Conservation (phyloP, 1,140 invertebrate species). For the Drosophila varians region DNA sequence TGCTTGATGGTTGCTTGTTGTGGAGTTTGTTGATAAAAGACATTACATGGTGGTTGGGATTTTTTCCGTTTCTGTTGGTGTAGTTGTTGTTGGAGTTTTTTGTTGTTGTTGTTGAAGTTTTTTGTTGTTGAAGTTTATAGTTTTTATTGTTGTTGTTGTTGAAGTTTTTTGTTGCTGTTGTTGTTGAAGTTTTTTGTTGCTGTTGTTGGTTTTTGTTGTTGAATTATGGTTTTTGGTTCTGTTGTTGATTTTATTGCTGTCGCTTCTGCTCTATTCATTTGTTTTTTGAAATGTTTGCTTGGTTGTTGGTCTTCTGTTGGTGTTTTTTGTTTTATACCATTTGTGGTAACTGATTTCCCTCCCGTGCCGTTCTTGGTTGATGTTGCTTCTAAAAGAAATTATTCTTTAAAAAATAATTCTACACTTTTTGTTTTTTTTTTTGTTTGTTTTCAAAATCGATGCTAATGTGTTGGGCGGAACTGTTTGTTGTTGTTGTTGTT, state of each 20-base stretch:
- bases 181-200: slow-evolving; percentile 10
- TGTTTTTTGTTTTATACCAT: slow-evolving; percentile 15
- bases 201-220: slow-evolving; percentile 11
- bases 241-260: slow-evolving; percentile 6
- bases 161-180: slow-evolving; percentile 8
- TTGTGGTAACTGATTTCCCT: slow-evolving; percentile 14
- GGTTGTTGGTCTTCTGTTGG: neutral
- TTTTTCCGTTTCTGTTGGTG: neutral
- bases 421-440: slow-evolving; percentile 23
- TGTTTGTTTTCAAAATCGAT: slow-evolving; percentile 79
- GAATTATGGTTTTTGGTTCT: slow-evolving; percentile 4
- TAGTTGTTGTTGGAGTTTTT: neutral
- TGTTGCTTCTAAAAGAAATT: slow-evolving; percentile 44
- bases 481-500: slow-evolving; percentile 54
- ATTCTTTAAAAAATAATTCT: slow-evolving; percentile 53
- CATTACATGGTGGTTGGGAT: neutral
- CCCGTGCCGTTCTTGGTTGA: neutral
- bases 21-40: neutral
- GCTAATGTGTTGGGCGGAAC: slow-evolving; percentile 78
- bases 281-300: no score
- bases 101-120: slow-evolving; percentile 2
- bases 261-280: slow-evolving; percentile 4
- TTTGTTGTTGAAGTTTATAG: neutral
- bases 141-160: slow-evolving; percentile 4
- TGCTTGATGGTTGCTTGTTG: slow-evolving; percentile 15